Base-by-base conservation (phyloP, 2,888 invertebrate species). In the Stratiomys singularior region DNA sequence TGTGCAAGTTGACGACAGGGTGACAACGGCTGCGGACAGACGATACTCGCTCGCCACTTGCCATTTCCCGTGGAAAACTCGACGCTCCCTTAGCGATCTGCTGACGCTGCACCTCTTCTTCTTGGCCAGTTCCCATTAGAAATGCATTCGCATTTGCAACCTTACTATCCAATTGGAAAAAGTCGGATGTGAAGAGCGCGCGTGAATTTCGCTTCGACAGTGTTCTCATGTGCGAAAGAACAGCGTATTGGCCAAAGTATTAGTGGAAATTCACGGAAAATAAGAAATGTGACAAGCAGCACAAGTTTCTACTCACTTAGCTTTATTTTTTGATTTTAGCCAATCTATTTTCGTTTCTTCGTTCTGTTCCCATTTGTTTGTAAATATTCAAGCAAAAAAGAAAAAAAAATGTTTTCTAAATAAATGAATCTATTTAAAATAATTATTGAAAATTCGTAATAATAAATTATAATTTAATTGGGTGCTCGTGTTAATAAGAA, bases 151-250 rank as follows among this genome's bases (percentile, higher is more conserved):
- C 69, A 69, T 3, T 47, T 13, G 69, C 37, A 44, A 37, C 18
- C 44, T 4, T 25, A 13, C 23, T 18, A 44, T 47, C 69, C 47
- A 13, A 47, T 69, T 69, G 69, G 47, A 47, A 47, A 46, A 46
- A 25, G 15, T 23, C 69, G 52, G 30, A 21, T 58, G 37, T 74
- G 74, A 74, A 58, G 27, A 74, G 44, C 60, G 74, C 74, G 74
- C 58, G 52, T 52, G 58, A 15, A 58, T 15, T 37, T n/a, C n/a
- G n/a, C n/a, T 37, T 66, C 66, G 44, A 5, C 74, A 74, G 60
- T 74, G 74, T 25, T 74, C 74, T 74, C 74, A 74, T 74, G 58
- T 69, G 18, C 47, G 30, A 52, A 52, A 4, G 44, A n/a, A 37
- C 37, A 37, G 37, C 15, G 18, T 37, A 66, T n/a, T 9, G 27